These are phyloP conservation scores for Lycophotia porphyrea DNA, from an alignment of 2,888 invertebrate species.

Conservation along the genomic window DNA sequence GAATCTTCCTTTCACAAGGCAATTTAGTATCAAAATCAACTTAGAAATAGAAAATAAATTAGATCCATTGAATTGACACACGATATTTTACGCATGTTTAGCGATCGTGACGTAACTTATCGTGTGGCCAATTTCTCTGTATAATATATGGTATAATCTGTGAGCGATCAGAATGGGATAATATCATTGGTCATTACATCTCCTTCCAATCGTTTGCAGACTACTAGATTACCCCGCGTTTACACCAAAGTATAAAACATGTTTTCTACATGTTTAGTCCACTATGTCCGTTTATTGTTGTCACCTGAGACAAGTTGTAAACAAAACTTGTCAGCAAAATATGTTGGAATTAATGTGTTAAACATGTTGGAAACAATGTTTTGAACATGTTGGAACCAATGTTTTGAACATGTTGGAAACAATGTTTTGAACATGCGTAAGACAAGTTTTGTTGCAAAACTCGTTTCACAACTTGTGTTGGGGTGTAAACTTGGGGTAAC, in stretches of 20 bases:
- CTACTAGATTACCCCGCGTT: conserved; percentile 16
- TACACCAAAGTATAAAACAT: conserved; percentile 11
- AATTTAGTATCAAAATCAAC: conserved; percentile 28
- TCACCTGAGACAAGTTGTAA: background rate
- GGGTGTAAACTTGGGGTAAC: conserved; percentile 33
- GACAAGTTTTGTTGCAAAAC: background rate
- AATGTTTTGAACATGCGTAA: background rate
- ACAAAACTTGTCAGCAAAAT: background rate
- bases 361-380: background rate
- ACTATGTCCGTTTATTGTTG: background rate
- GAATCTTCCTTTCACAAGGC: background rate
- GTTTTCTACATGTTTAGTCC: background rate
- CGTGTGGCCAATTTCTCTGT: conserved; percentile 12
- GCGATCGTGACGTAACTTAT: background rate
- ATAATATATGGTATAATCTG: conserved; percentile 30
- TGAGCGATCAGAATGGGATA: conserved; percentile 14
- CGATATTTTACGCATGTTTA: conserved; percentile 25
- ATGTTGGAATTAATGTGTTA: background rate
- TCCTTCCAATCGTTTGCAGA: conserved; percentile 14
- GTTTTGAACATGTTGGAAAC: background rate
- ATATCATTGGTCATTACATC: background rate
- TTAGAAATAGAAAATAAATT: conserved; percentile 32
- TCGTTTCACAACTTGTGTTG: background rate
- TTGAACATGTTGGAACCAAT: background rate
- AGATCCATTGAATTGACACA: conserved; percentile 5